Evolutionary conservation across 2,888 invertebrate species (phyloP).

Genomic region (Luperina testacea): DNA sequence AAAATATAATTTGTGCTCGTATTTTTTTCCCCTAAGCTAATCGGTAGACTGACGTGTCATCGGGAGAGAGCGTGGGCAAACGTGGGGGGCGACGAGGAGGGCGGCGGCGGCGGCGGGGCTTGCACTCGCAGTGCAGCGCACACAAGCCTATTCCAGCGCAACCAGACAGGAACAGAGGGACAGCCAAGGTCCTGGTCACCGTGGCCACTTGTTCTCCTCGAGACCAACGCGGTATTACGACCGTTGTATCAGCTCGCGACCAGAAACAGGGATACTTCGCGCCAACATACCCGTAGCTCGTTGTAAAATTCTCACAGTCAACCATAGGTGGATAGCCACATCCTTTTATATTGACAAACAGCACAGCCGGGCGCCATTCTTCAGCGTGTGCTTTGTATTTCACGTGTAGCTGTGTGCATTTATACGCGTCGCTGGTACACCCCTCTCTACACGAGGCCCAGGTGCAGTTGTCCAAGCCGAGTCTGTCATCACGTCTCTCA

Average conservation of each 20-base stretch:
- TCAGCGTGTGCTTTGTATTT: constrained; percentile 88
- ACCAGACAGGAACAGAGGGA: constrained; percentile 95
- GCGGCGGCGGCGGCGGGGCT: constrained; percentile 92
- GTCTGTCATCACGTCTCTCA: constrained; percentile 92
- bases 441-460: constrained; percentile 95
- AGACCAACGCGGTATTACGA: constrained; percentile 96
- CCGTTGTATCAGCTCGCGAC: constrained; percentile 94
- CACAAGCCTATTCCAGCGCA: constrained; percentile 96
- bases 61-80: constrained; percentile 89
- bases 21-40: constrained; percentile 75
- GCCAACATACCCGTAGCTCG: constrained; percentile 92
- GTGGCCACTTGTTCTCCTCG: constrained; percentile 95
- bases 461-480: constrained; percentile 94
- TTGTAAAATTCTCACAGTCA: constrained; percentile 94
- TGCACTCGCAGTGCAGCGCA: constrained; percentile 96
- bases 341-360: constrained; percentile 95
- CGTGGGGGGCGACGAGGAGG: constrained; percentile 92
- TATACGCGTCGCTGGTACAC: constrained; percentile 94
- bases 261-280: constrained; percentile 92
- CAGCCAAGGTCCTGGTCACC: constrained; percentile 95
- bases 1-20: constrained; percentile 70
- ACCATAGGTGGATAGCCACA: constrained; percentile 95
- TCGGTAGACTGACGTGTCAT: constrained; percentile 88
- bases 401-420: constrained; percentile 92
- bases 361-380: constrained; percentile 90